Evolutionary conservation across 2,888 invertebrate genomes (phyloP).

Genomic region (Conomelus anceps): DNA sequence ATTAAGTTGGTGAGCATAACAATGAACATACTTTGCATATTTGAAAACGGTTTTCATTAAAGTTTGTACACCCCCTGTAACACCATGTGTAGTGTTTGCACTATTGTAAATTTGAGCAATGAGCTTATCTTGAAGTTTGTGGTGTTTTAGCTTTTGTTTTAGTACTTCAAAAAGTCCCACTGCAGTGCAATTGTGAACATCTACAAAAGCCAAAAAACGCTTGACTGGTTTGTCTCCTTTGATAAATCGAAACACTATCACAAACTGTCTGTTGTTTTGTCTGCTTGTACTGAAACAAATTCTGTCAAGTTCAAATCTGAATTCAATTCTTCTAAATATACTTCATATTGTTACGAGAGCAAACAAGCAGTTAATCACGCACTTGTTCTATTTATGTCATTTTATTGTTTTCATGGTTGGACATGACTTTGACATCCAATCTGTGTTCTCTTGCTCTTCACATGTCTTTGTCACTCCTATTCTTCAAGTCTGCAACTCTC

Average conservation of each 20-base stretch:
- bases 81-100: conserved; percentile 1
- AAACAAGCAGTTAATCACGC: too few species aligned
- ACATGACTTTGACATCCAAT: too few species aligned
- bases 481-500: too few species aligned
- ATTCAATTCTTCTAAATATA: conserved; percentile 11
- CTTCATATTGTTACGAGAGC: too few species aligned
- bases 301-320: not conserved
- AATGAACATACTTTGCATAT: too few species aligned
- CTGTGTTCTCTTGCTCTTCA: too few species aligned
- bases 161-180: conserved; percentile 1
- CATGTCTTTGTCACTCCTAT: too few species aligned
- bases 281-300: conserved; percentile 10
- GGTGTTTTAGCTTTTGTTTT: conserved; percentile 1
- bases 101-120: conserved; percentile 7
- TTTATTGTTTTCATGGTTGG: too few species aligned
- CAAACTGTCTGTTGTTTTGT: conserved; percentile 1
- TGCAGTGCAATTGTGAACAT: not conserved
- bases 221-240: not conserved
- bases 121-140: not conserved
- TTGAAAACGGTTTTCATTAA: too few species aligned
- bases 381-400: too few species aligned
- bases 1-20: too few species aligned
- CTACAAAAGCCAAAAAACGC: conserved; percentile 1
- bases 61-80: too few species aligned
- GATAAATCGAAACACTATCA: conserved; percentile 12